phyloP scores from a whole-genome alignment of 2,797 vertebrate genomes.

The Microctenopoma steveboyesi region DNA sequence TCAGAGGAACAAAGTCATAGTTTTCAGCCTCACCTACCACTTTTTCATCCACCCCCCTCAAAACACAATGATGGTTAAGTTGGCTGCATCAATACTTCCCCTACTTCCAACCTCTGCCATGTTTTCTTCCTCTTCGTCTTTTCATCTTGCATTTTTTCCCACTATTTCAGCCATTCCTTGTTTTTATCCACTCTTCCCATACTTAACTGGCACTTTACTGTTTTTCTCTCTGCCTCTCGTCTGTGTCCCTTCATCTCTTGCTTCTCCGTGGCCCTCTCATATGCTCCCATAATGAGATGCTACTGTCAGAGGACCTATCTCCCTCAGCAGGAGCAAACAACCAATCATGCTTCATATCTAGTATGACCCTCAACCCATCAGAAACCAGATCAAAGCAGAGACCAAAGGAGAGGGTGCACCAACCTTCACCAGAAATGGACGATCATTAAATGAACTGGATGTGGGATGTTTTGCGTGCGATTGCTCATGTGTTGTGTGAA shows the following conservation, averaged over 20 bases:
- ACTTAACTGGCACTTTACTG: slow-evolving; percentile 33
- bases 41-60: slow-evolving; percentile 13
- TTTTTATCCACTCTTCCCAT: slow-evolving; percentile 22
- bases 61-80: not conserved
- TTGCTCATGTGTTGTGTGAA: slow-evolving; percentile 11
- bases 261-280: slow-evolving; percentile 40
- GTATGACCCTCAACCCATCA: slow-evolving; percentile 59
- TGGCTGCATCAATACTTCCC: not conserved
- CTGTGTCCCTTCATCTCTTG: slow-evolving; percentile 48
- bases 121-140: slow-evolving; percentile 23
- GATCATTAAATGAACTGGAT: slow-evolving; percentile 49
- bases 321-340: slow-evolving; percentile 57
- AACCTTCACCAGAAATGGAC: slow-evolving; percentile 29
- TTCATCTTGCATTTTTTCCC: slow-evolving; percentile 27
- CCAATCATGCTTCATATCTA: slow-evolving; percentile 60
- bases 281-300: slow-evolving; percentile 62
- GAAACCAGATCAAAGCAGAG: slow-evolving; percentile 65
- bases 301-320: slow-evolving; percentile 52
- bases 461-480: slow-evolving; percentile 14
- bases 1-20: slow-evolving; percentile 49
- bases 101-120: not conserved
- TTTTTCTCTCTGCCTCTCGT: slow-evolving; percentile 28
- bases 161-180: slow-evolving; percentile 5
- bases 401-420: slow-evolving; percentile 14
- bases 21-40: slow-evolving; percentile 39